Base-by-base conservation (phyloP, 2,113 vertebrate genomes). In the Podilymbus podiceps region DNA sequence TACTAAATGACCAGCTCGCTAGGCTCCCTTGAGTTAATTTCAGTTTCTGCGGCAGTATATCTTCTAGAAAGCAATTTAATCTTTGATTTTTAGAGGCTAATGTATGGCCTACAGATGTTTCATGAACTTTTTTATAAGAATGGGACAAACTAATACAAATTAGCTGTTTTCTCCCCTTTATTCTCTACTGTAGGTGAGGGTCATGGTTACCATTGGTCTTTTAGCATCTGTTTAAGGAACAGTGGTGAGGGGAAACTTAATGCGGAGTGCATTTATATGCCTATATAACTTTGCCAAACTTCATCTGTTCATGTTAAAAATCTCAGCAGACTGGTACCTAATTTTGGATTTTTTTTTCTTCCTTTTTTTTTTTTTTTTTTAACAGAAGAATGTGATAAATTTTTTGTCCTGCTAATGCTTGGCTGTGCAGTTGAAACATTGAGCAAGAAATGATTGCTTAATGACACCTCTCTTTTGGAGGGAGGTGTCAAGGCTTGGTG, bases 41-140 rank as follows among this genome's bases (percentile, higher is more conserved):
- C 27, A 11, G 15, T 71, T 82, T 78, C 27, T 44, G 9, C 59
- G n/a, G 21, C 0, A 0, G n/a, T 31, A 2, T 42, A 10, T 52
- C 30, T 56, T 60, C 28, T 15, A 60, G 85, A 40, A 75, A 82
- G 64, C 9, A 49, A 8, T 4, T 31, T 17, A 19, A 23, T 68
- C 25, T 44, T 77, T 68, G 30, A 19, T 22, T 82, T 90, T 78
- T 20, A 50, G 13, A 28, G 28, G 27, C 5, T 66, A 3, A 21
- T 15, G 38, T 60, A 7, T 0, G 2, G 33, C 3, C 1, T 35
- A 21, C 11, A n/a, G 31, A 3, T 82, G 49, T 85, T 93, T 68
- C 8, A 4, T 56, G n/a, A 40, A 22, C 31, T 15, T 5, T 16
- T 8, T 52, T 33, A 15, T 11, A 22, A 8, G 31, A 47, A 19